phyloP scores from a whole-genome alignment of 1,140 invertebrate genomes.

The Ruditapes philippinarum region DNA sequence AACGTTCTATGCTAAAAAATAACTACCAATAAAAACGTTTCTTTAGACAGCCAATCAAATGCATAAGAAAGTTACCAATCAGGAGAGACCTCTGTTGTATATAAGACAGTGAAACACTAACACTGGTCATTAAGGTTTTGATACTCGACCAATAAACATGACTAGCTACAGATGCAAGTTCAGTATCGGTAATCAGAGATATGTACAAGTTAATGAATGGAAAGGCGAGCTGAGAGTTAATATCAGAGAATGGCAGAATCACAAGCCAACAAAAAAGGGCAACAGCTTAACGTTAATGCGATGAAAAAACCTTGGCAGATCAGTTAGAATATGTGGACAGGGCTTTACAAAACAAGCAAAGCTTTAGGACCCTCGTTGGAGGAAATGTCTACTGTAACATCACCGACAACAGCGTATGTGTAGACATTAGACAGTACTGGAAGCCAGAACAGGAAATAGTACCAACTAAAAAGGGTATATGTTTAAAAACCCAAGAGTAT shows the following conservation, averaged over 20 bases:
- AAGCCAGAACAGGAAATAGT: background rate
- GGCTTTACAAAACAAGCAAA: background rate
- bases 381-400: background rate
- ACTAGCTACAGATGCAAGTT: background rate
- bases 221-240: too few species aligned
- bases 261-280: too few species aligned
- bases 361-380: background rate
- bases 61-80: too few species aligned
- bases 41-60: too few species aligned
- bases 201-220: background rate
- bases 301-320: background rate
- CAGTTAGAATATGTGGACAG: background rate
- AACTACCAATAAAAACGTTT: too few species aligned
- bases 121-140: too few species aligned
- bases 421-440: slow-evolving; percentile 11
- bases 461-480: background rate
- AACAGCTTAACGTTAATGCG: background rate
- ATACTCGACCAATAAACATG: too few species aligned
- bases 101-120: too few species aligned
- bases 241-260: too few species aligned
- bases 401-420: background rate
- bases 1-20: too few species aligned
- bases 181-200: background rate
- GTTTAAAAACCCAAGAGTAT: too few species aligned
- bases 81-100: too few species aligned